These are phyloP conservation scores for Azorinus chamasolen DNA, from an alignment of 2,888 invertebrate species.

Conservation along the genomic window DNA sequence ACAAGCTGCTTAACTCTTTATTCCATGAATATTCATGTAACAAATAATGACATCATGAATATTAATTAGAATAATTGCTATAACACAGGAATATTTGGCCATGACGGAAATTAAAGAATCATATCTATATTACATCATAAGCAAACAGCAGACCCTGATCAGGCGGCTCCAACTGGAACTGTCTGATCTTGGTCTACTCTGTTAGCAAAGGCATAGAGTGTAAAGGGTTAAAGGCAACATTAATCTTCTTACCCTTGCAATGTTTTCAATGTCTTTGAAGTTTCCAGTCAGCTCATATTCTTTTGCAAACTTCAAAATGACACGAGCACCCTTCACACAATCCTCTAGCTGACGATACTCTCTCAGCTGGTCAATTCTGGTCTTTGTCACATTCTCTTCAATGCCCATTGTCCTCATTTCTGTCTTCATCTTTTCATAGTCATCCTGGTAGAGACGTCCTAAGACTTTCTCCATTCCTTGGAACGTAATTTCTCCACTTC, in stretches of 20 bases:
- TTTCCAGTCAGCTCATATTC: slow-evolving; percentile 57
- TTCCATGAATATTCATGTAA: too few species aligned
- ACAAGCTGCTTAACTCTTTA: too few species aligned
- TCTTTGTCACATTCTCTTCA: not conserved
- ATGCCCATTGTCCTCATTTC: slow-evolving; percentile 32
- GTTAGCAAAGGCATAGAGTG: too few species aligned
- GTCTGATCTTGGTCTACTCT: too few species aligned
- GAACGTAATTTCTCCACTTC: slow-evolving; percentile 28
- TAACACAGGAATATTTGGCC: too few species aligned
- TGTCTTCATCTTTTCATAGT: slow-evolving; percentile 8
- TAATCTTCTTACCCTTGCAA: slow-evolving; percentile 46
- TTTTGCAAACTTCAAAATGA: slow-evolving; percentile 57
- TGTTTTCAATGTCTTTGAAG: slow-evolving; percentile 43
- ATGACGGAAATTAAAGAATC: too few species aligned
- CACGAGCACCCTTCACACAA: slow-evolving; percentile 61
- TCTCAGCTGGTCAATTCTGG: slow-evolving; percentile 58
- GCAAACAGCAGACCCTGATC: too few species aligned
- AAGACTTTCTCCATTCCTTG: slow-evolving; percentile 20
- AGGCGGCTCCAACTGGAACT: too few species aligned
- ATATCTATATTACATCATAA: too few species aligned
- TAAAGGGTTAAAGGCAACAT: too few species aligned
- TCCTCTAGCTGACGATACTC: slow-evolving; percentile 48
- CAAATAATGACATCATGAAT: too few species aligned
- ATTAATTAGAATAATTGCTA: too few species aligned
- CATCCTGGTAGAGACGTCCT: slow-evolving; percentile 17